These are phyloP conservation scores for Elephas maximus DNA, from an alignment of 2,113 vertebrate species.

Conservation along the genomic window DNA sequence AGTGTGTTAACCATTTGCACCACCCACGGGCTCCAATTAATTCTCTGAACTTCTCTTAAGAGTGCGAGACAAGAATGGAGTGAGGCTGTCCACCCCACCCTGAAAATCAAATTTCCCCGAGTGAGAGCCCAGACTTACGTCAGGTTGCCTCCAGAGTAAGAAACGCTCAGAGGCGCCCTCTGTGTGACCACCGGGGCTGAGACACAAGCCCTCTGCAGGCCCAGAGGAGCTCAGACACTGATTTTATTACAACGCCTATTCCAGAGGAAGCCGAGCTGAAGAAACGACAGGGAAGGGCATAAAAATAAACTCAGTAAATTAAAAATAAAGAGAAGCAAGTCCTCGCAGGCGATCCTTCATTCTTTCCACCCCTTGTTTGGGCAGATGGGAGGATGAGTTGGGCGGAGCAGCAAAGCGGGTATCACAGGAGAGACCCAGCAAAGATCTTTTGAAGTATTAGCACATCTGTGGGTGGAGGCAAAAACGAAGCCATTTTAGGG, in stretches of 20 bases:
- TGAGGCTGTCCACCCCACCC: neutral
- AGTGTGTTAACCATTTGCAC: neutral
- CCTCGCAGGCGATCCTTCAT: neutral
- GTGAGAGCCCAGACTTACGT: neutral
- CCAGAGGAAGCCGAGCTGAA: conserved; percentile 2
- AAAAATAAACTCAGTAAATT: conserved; percentile 50
- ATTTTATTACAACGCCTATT: neutral
- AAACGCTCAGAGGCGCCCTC: too few species aligned
- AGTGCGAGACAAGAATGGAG: neutral
- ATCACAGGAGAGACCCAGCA: neutral
- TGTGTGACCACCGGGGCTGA: fast-evolving
- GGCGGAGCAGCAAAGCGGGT: neutral
- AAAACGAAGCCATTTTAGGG: neutral
- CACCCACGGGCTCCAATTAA: neutral
- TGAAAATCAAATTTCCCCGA: neutral
- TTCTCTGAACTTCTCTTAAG: neutral
- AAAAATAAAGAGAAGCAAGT: neutral
- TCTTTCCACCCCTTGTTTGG: neutral
- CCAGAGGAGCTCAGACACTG: neutral
- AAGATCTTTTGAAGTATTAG: neutral
- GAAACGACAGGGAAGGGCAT: neutral
- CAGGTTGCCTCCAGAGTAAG: neutral
- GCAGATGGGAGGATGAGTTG: neutral
- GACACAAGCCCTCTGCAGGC: neutral
- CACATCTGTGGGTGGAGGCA: neutral